Evolutionary conservation across 2,888 invertebrate genomes (phyloP), one percentile per base, ranked within the genome.

Genomic region (Carpatolechia fugitivella): DNA sequence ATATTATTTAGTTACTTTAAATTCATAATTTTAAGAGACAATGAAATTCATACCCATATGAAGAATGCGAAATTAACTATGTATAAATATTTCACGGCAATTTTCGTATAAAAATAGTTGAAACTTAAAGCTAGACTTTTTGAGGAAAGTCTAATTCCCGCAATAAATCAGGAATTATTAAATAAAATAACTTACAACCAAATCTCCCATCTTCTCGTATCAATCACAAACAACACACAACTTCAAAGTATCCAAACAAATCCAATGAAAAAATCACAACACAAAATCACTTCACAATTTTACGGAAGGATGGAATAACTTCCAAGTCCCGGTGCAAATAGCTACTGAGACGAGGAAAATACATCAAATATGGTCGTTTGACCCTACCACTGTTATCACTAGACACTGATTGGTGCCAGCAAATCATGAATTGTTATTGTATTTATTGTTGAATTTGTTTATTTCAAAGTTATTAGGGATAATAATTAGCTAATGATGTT

Each of bases 151-250:
- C n/a, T n/a, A n/a, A n/a, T n/a, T n/a, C n/a, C n/a, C n/a, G n/a
- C n/a, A n/a, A n/a, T n/a, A n/a, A n/a, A n/a, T n/a, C n/a, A n/a
- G n/a, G 1, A 36, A 14, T 41, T n/a, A 5, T 1, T 44, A 24
- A n/a, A 20, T 44, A n/a, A 44, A 29, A 79, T n/a, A n/a, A n/a
- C 80, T 79, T 70, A 82, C 82, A 64, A 66, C 52, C 49, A 80
- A 55, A 66, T 80, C 80, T 13, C 74, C 72, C 80, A 81, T 81
- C n/a, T n/a, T n/a, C n/a, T n/a, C n/a, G n/a, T n/a, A 35, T 50
- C 24, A 24, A 24, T 24, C 24, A 24, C 24, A 24, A 24, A 24
- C 24, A 24, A 24, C 24, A 24, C 24, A 24, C 24, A 24, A 24
- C 24, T 24, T 6, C 6, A 24, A 3, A 4, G 24, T 4, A 24